Percentiles rank a stretch among this genome's conserved stretches.
Conservation (phyloP, 2,888 invertebrate genomes). For the Drosophila acutilabella region DNA sequence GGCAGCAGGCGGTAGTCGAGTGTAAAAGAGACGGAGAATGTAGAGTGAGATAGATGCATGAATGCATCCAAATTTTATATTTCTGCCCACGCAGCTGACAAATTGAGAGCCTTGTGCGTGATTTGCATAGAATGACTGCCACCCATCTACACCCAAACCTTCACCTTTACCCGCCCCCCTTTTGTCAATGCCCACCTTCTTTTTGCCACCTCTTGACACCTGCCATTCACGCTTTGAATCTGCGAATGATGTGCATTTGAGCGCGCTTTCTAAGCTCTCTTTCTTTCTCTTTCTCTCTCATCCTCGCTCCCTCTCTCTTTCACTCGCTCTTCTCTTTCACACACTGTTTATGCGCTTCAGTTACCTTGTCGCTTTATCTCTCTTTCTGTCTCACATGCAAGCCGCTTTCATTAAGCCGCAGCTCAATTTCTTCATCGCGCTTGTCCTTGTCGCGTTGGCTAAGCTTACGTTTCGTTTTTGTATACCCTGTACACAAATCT, state of each 20-base stretch:
- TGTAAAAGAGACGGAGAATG: neutral
- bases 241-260: slow-evolving; percentile 56
- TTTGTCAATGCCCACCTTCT: neutral
- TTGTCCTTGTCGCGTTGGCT: slow-evolving; percentile 54
- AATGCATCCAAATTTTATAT: slow-evolving; percentile 49
- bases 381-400: neutral
- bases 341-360: slow-evolving; percentile 7
- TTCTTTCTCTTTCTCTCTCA: slow-evolving; percentile 13
- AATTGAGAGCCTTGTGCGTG: slow-evolving; percentile 51
- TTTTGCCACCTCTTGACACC: neutral
- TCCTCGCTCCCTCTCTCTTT: neutral
- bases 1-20: neutral
- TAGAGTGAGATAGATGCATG: neutral
- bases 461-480: slow-evolving; percentile 37
- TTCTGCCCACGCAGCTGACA: slow-evolving; percentile 49
- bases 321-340: neutral
- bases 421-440: slow-evolving; percentile 59
- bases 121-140: slow-evolving; percentile 51
- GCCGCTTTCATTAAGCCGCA: slow-evolving; percentile 64
- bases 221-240: neutral
- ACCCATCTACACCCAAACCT: neutral
- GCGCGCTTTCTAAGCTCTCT: slow-evolving; percentile 57
- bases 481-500: slow-evolving; percentile 1
- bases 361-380: neutral
- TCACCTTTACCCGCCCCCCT: no score